Conservation (phyloP, 2,113 vertebrate species). For the Tupaia tana region DNA sequence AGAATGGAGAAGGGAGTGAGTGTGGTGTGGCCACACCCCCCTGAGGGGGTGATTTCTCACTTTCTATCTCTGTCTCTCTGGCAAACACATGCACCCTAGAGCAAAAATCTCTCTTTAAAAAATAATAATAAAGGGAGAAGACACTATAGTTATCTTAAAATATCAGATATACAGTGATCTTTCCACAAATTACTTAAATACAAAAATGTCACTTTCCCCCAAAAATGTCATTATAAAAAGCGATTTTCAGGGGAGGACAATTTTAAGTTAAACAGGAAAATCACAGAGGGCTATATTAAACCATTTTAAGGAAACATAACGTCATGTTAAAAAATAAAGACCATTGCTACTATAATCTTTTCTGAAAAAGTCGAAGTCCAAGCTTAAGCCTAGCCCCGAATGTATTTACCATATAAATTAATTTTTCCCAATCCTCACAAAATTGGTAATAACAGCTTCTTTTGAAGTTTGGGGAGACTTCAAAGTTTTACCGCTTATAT, state of each 20-base stretch:
- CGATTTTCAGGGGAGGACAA: conserved; percentile 48
- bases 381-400: background rate
- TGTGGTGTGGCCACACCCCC: no score
- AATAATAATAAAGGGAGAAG: background rate
- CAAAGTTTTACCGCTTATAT: conserved; percentile 66
- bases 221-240: background rate
- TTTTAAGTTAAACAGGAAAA: conserved; percentile 59
- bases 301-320: conserved; percentile 46
- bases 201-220: background rate
- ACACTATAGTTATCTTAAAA: background rate
- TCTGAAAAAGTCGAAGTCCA: conserved; percentile 52
- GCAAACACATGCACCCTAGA: no score
- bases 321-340: conserved; percentile 51
- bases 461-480: conserved; percentile 66
- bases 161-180: conserved; percentile 29
- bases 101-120: no score
- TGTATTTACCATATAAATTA: conserved; percentile 23
- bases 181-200: conserved; percentile 51
- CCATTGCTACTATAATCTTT: conserved; percentile 11
- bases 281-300: conserved; percentile 8
- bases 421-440: conserved; percentile 38
- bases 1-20: no score
- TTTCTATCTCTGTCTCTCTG: no score
- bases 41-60: no score
- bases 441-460: conserved; percentile 58